Percentiles rank a stretch among this genome's conserved stretches.
Evolutionary conservation across 2,113 vertebrate species (phyloP).

Genomic region (Baryphthengus martii): DNA sequence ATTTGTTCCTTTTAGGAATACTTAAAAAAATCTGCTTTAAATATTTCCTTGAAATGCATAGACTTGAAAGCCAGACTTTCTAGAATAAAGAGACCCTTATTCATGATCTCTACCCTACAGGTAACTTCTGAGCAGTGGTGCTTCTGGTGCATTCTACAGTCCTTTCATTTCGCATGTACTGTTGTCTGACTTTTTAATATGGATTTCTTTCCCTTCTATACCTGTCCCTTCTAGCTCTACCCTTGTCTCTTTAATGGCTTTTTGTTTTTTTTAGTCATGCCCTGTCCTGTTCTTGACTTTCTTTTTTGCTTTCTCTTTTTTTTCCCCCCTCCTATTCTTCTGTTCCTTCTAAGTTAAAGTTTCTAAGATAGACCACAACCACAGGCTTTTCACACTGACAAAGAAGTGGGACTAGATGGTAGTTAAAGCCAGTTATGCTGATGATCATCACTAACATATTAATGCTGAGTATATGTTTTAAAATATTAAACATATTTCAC

Average conservation of each 20-base stretch:
- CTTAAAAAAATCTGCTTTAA: not conserved
- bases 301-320: not conserved
- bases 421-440: not conserved
- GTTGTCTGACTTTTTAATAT: not conserved
- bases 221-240: not conserved
- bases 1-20: not conserved
- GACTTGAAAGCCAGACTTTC: not conserved
- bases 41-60: not conserved
- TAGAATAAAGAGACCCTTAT: not conserved
- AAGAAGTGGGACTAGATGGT: not conserved
- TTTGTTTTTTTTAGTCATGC: not conserved
- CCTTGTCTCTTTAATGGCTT: not conserved
- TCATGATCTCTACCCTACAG: not conserved
- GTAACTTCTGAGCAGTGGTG: not conserved
- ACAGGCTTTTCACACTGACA: not conserved
- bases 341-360: not conserved
- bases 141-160: not conserved
- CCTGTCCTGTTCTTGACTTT: not conserved
- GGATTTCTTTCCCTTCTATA: not conserved
- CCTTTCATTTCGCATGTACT: not conserved
- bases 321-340: not conserved
- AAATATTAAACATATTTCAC: not conserved
- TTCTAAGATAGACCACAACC: not conserved
- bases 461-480: too few species aligned
- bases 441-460: conserved; percentile 1